Evolutionary conservation across 2,888 invertebrate species (phyloP).

Genomic region (Lutraria lutraria): DNA sequence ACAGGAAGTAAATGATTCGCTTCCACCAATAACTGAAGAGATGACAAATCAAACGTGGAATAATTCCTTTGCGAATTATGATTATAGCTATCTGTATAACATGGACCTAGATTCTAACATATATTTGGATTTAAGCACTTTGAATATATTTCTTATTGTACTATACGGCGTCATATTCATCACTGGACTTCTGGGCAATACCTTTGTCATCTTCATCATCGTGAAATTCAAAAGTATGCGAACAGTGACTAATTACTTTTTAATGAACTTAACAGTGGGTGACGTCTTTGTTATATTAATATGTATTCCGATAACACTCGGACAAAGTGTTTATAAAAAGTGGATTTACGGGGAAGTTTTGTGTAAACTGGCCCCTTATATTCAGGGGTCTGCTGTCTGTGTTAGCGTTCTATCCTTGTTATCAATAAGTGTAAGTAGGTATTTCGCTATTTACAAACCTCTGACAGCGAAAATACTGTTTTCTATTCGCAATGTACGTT

Average conservation of each 20-base stretch:
- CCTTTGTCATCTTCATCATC: constrained; percentile 78
- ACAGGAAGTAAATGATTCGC: not conserved
- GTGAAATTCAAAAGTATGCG: constrained; percentile 78
- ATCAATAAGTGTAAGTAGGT: constrained; percentile 79
- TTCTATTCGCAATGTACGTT: constrained; percentile 71
- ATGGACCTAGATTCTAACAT: constrained; percentile 42
- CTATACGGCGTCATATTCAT: constrained; percentile 76
- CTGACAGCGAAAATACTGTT: constrained; percentile 77
- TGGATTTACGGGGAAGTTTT: constrained; percentile 78
- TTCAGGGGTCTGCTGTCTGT: constrained; percentile 78
- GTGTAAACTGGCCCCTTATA: constrained; percentile 78
- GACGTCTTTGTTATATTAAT: constrained; percentile 79
- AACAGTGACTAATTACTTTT: constrained; percentile 80
- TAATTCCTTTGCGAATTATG: not conserved
- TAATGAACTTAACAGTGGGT: constrained; percentile 80
- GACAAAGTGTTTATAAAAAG: constrained; percentile 77
- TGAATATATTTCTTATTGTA: constrained; percentile 75
- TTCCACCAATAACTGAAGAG: not conserved
- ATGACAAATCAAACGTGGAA: not conserved
- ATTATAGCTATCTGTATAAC: not conserved
- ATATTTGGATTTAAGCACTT: constrained; percentile 65
- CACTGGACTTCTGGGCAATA: constrained; percentile 77
- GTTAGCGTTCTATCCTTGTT: constrained; percentile 80
- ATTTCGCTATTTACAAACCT: constrained; percentile 77
- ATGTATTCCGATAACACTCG: constrained; percentile 80